phyloP scores from a whole-genome alignment of 1,140 invertebrate species.

The Leptinotarsa undecemlineata region DNA sequence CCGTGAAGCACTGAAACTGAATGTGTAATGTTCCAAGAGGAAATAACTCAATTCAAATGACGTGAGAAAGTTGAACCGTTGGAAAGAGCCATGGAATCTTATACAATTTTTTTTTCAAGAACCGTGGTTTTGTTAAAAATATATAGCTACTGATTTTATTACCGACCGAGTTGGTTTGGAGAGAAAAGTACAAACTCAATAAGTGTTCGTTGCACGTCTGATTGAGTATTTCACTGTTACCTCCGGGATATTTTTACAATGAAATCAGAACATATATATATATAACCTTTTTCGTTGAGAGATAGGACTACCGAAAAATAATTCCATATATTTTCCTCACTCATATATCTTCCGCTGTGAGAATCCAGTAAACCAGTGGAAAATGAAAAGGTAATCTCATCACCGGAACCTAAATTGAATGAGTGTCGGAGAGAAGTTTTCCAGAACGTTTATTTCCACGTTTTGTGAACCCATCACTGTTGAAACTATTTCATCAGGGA shows the following conservation, averaged over 20 bases:
- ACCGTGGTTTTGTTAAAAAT: conserved; percentile 14
- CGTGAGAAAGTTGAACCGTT: conserved; percentile 4
- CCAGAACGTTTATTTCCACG: neutral
- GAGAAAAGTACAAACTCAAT: conserved; percentile 25
- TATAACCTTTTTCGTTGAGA: neutral
- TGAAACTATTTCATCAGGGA: too few relatives aligned
- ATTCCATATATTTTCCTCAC: conserved; percentile 10
- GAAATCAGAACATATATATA: conserved; percentile 13
- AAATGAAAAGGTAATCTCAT: conserved; percentile 1
- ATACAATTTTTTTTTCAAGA: conserved; percentile 16
- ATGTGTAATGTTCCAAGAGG: neutral
- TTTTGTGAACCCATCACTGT: too few relatives aligned
- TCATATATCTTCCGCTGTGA: neutral
- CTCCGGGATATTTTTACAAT: conserved; percentile 27
- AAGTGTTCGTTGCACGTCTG: conserved; percentile 26
- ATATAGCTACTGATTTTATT: conserved; percentile 26
- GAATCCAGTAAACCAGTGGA: neutral
- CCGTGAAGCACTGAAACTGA: too few relatives aligned
- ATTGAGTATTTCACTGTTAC: conserved; percentile 26
- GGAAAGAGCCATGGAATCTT: neutral
- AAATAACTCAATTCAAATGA: conserved; percentile 13
- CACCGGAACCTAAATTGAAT: neutral
- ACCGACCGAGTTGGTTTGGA: conserved; percentile 18
- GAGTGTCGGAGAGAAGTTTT: neutral
- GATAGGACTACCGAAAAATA: conserved; percentile 16